Conservation (phyloP, 2,797 vertebrate species). For the Amniataba percoides region DNA sequence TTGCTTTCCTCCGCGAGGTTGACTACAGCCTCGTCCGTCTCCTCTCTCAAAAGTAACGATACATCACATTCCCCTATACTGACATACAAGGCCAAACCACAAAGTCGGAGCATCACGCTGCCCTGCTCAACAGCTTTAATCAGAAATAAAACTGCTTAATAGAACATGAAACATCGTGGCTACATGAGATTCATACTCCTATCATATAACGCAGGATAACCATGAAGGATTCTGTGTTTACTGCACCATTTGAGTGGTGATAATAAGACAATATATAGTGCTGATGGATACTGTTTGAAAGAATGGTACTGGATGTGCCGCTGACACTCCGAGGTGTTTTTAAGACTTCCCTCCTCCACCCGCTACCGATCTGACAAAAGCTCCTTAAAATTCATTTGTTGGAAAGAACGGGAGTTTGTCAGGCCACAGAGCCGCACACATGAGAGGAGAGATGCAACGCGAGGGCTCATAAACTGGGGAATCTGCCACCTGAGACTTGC, state of each 20-base stretch:
- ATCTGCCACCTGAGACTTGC: slow-evolving; percentile 83
- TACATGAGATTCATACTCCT: slow-evolving; percentile 77
- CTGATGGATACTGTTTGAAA: slow-evolving; percentile 66
- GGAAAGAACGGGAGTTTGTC: slow-evolving; percentile 60
- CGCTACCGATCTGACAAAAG: slow-evolving; percentile 56
- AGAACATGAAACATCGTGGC: slow-evolving; percentile 77
- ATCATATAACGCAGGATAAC: slow-evolving; percentile 73
- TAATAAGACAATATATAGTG: slow-evolving; percentile 75
- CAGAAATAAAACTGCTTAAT: slow-evolving; percentile 65
- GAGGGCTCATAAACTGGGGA: slow-evolving; percentile 76
- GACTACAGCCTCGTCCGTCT: slow-evolving; percentile 54
- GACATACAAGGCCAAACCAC: slow-evolving; percentile 67
- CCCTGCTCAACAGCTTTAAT: slow-evolving; percentile 65
- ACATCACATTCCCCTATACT: slow-evolving; percentile 73
- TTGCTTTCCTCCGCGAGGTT: slow-evolving; percentile 70
- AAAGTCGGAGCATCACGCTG: slow-evolving; percentile 60
- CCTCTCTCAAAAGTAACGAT: slow-evolving; percentile 49
- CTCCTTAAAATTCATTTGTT: slow-evolving; percentile 65
- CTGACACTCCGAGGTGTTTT: slow-evolving; percentile 53
- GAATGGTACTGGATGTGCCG: slow-evolving; percentile 62
- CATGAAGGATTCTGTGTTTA: slow-evolving; percentile 64
- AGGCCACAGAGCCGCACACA: slow-evolving; percentile 65
- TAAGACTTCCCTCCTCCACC: slow-evolving; percentile 48
- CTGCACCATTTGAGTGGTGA: slow-evolving; percentile 71
- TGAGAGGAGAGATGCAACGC: slow-evolving; percentile 55